Evolutionary conservation across 30 jellyfish, hydroid and myxozoan species (phyloP), one percentile per base, ranked within the genome.

Genomic region (Morbakka virulenta): DNA sequence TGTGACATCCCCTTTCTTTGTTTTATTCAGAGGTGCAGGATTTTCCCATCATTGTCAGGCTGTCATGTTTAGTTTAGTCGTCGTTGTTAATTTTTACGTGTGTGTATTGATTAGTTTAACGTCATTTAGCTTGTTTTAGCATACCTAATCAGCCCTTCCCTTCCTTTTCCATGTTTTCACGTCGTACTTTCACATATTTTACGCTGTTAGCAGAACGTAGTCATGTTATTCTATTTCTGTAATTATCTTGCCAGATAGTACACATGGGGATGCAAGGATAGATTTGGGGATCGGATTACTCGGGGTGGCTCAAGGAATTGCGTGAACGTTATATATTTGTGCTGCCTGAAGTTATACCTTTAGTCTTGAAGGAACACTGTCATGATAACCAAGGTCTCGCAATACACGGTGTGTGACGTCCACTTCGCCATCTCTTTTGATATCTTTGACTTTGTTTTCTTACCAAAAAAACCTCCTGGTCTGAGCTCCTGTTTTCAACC

Each of bases 381-480:
- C 26, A 52, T 28, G 20, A 52, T 2, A 52, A 52, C 69, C 20
- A 52, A 52, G 69, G 69, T 2, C 69, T 52, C 69, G 69, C 69
- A 32, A 52, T 52, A 52, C 69, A 52, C 69, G 20, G 69, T 52
- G 74, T 69, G 75, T 20, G 74, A 69, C 74, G n/a, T n/a, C n/a
- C n/a, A n/a, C n/a, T n/a, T n/a, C n/a, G n/a, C n/a, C n/a, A n/a
- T n/a, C n/a, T n/a, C n/a, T n/a, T n/a, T n/a, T n/a, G n/a, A n/a
- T n/a, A n/a, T n/a, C n/a, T n/a, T n/a, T n/a, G n/a, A n/a, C n/a
- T n/a, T n/a, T n/a, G n/a, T n/a, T n/a, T n/a, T n/a, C n/a, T n/a
- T n/a, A n/a, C n/a, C n/a, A n/a, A n/a, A n/a, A n/a, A n/a, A n/a
- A n/a, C n/a, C n/a, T n/a, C n/a, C n/a, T n/a, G n/a, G n/a, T n/a